A percentile compares a stretch with the other conserved stretches of the same genome.
Conservation (phyloP, 2,888 invertebrate species). For the Ormia ochracea region DNA sequence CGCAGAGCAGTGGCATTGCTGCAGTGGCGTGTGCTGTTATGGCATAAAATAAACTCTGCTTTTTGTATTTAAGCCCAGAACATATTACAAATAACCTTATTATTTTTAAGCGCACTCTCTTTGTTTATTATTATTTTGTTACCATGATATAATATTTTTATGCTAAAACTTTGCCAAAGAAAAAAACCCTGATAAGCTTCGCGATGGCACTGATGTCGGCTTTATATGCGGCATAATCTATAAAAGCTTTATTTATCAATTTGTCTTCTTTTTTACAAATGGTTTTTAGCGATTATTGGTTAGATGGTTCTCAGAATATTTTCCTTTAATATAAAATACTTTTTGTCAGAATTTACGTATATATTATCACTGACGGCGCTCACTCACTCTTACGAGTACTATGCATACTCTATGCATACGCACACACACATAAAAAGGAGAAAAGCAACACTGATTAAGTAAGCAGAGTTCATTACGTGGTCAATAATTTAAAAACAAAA, state of each 20-base stretch:
- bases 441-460: neutral
- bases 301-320: neutral
- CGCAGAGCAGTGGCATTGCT: too few species aligned
- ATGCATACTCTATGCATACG: too few species aligned
- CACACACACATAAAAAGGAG: too few species aligned
- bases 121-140: constrained; percentile 41
- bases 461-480: constrained; percentile 39
- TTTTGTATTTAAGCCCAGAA: neutral
- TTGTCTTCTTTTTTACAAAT: neutral
- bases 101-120: neutral
- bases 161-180: neutral
- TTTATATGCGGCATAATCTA: neutral
- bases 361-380: neutral
- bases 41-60: too few species aligned
- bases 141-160: constrained; percentile 42
- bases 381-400: neutral
- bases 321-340: neutral
- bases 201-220: neutral
- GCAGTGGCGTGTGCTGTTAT: too few species aligned
- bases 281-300: neutral
- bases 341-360: neutral
- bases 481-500: constrained; percentile 48
- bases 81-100: neutral
- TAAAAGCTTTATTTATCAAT: constrained; percentile 40
- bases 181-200: constrained; percentile 44